phyloP scores from a whole-genome alignment of 2,888 invertebrate species.

The Diadegma fenestrale region DNA sequence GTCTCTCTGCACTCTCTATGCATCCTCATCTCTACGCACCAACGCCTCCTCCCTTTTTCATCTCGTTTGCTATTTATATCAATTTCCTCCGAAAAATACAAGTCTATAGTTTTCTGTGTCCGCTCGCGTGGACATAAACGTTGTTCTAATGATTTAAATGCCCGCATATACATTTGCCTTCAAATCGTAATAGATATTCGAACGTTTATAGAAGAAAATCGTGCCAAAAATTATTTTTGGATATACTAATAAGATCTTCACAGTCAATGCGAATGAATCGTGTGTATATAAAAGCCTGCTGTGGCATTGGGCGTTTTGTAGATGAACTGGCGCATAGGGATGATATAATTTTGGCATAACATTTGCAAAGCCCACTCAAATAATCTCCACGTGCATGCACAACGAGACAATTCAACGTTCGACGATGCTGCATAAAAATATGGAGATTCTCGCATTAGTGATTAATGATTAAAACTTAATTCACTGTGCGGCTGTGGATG shows the following conservation, averaged over 20 bases:
- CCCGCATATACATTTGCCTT: not conserved
- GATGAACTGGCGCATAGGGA: not conserved
- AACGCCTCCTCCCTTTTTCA: not conserved
- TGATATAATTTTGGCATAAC: not conserved
- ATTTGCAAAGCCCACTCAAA: not conserved
- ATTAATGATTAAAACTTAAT: not conserved
- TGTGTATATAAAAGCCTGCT: not conserved
- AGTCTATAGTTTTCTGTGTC: not conserved
- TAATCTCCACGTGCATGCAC: not conserved
- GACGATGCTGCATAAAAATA: not conserved
- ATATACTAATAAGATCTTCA: slow-evolving; percentile 62
- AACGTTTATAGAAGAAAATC: slow-evolving; percentile 63
- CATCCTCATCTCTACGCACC: not conserved
- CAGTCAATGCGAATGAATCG: slow-evolving; percentile 1
- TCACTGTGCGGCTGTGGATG: not conserved
- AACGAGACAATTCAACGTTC: not conserved
- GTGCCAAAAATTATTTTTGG: slow-evolving; percentile 65
- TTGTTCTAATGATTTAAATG: not conserved
- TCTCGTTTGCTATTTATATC: slow-evolving; percentile 1
- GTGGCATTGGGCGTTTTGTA: not conserved
- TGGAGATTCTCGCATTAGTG: not conserved
- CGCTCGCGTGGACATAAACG: not conserved
- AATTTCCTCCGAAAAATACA: not conserved
- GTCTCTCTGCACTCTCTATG: slow-evolving; percentile 10
- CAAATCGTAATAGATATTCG: slow-evolving; percentile 63